Percentiles rank a stretch among this genome's conserved stretches.
Evolutionary conservation across 2,888 invertebrate species (phyloP).

Genomic region (Patella depressa): DNA sequence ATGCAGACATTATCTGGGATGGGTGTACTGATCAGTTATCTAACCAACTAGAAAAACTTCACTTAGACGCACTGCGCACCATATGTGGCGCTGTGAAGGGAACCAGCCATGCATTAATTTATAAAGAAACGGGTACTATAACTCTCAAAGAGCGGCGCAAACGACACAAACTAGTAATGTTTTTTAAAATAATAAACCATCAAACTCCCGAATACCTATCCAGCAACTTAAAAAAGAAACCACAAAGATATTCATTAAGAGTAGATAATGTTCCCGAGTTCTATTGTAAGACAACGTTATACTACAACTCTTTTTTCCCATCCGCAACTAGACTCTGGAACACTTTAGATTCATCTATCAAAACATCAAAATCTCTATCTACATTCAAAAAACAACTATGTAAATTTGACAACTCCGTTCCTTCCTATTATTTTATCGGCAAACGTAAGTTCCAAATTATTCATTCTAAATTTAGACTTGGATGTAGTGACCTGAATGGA

Average conservation of each 20-base stretch:
- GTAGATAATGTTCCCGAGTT: neutral
- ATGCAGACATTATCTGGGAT: neutral
- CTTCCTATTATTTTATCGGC: no score
- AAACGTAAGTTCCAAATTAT: no score
- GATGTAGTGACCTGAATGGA: neutral
- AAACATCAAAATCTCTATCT: no score
- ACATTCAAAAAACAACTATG: no score
- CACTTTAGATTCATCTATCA: neutral
- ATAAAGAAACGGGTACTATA: neutral
- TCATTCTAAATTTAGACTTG: no score
- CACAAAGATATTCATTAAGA: constrained; percentile 4
- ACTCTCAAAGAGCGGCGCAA: neutral
- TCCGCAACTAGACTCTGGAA: neutral
- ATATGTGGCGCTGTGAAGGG: constrained; percentile 4
- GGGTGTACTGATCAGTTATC: neutral
- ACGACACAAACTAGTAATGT: neutral
- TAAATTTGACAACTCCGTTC: no score
- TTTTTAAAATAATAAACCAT: neutral
- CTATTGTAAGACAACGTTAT: neutral
- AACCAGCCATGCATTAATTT: constrained; percentile 8
- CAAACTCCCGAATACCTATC: neutral
- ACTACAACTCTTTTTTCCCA: constrained; percentile 1
- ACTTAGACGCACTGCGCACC: constrained; percentile 1
- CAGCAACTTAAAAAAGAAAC: neutral
- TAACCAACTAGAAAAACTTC: neutral